phyloP scores from a whole-genome alignment of 2,888 invertebrate genomes.

The Dorcus parallelipipedus region DNA sequence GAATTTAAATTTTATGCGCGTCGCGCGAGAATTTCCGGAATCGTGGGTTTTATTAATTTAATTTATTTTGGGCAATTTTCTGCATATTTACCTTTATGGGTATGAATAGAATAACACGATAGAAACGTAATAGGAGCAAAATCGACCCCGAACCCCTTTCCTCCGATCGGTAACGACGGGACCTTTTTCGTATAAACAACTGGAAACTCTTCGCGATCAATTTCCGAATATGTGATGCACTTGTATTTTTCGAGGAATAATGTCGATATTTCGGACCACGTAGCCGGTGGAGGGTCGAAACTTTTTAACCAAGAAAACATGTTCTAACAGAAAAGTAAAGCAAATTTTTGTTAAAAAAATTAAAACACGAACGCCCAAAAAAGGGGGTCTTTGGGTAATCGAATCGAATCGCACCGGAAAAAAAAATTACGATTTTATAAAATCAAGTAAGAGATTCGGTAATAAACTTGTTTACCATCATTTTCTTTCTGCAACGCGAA shows the following conservation, averaged over 20 bases:
- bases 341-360: constrained; percentile 13
- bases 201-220: constrained; percentile 59
- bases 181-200: constrained; percentile 56
- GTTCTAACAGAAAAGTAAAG: constrained; percentile 28
- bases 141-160: constrained; percentile 52
- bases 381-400: too few relatives aligned
- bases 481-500: too few relatives aligned
- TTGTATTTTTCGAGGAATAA: constrained; percentile 56
- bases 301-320: constrained; percentile 46
- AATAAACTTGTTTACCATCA: too few relatives aligned
- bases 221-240: constrained; percentile 63
- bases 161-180: constrained; percentile 44
- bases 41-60: neutral
- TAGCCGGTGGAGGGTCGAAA: constrained; percentile 49
- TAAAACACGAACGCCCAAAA: too few relatives aligned
- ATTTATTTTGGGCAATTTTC: too few relatives aligned
- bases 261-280: constrained; percentile 54
- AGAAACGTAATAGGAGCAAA: constrained; percentile 61
- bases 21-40: neutral
- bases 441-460: too few relatives aligned
- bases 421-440: too few relatives aligned
- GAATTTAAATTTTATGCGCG: neutral
- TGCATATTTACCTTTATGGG: constrained; percentile 59
- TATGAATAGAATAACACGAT: constrained; percentile 60
- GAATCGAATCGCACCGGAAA: too few relatives aligned